phyloP scores from a whole-genome alignment of 1,140 invertebrate species.

The Nebria ingens region DNA sequence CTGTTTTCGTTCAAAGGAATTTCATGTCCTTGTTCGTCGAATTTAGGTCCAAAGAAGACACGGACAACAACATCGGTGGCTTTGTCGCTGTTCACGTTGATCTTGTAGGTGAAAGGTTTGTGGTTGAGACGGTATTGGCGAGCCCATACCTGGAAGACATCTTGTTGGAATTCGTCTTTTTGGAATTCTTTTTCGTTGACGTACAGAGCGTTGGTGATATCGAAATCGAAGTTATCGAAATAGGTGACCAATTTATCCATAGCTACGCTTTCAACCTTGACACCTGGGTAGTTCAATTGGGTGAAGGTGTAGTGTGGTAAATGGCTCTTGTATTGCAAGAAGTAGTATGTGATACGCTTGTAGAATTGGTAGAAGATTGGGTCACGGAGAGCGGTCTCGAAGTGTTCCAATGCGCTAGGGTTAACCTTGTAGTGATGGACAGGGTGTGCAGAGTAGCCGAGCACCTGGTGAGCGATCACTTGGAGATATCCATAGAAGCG shows the following conservation, averaged over 20 bases:
- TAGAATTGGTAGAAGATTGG: constrained; percentile 53
- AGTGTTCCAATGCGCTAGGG: constrained; percentile 36
- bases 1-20: constrained; percentile 35
- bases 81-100: constrained; percentile 46
- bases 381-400: constrained; percentile 50
- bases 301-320: constrained; percentile 47
- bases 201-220: constrained; percentile 52
- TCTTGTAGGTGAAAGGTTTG: constrained; percentile 51
- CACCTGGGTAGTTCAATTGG: constrained; percentile 44
- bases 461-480: constrained; percentile 44
- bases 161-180: too few species aligned
- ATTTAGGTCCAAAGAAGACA: constrained; percentile 59
- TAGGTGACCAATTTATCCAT: constrained; percentile 57
- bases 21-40: constrained; percentile 42
- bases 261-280: constrained; percentile 49
- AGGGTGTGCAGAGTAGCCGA: constrained; percentile 36
- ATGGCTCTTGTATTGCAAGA: constrained; percentile 30
- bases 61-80: constrained; percentile 43
- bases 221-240: constrained; percentile 57
- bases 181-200: constrained; percentile 26
- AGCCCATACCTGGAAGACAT: constrained; percentile 32
- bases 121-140: constrained; percentile 43
- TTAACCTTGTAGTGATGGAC: constrained; percentile 24
- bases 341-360: constrained; percentile 42
- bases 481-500: constrained; percentile 51